phyloP scores from a whole-genome alignment of 2,888 invertebrate genomes.

The Peribatodes rhomboidaria region DNA sequence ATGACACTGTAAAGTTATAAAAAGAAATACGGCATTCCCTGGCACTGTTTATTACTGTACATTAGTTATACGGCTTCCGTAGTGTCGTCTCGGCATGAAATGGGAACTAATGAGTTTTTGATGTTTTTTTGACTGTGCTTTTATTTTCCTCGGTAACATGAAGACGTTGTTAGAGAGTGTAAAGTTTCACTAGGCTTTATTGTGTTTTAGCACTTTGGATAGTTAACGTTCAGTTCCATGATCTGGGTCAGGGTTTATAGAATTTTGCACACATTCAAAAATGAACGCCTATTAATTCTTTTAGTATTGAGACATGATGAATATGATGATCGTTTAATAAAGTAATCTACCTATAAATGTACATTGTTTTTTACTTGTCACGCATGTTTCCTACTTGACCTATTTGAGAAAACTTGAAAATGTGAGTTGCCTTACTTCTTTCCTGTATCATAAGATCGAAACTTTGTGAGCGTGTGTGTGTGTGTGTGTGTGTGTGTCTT shows the following conservation, averaged over 20 bases:
- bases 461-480: too few species aligned
- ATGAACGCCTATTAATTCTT: neutral
- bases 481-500: too few species aligned
- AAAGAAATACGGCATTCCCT: conserved; percentile 84
- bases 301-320: too few species aligned
- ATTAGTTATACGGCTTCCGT: conserved; percentile 87
- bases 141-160: conserved; percentile 79
- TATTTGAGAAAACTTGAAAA: too few species aligned
- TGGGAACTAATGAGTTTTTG: conserved; percentile 87
- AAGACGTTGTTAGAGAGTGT: conserved; percentile 68
- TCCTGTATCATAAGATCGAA: too few species aligned
- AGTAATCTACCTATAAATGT: too few species aligned
- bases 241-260: conserved; percentile 31
- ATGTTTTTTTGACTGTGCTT: conserved; percentile 86
- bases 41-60: conserved; percentile 82
- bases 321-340: too few species aligned
- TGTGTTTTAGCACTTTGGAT: conserved; percentile 39
- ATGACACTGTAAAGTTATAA: conserved; percentile 81
- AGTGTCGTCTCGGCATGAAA: conserved; percentile 85
- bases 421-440: too few species aligned
- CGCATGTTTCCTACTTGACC: too few species aligned
- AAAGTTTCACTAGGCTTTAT: conserved; percentile 55
- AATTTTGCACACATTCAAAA: neutral
- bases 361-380: too few species aligned
- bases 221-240: conserved; percentile 26